Evolutionary conservation across 2,888 invertebrate species (phyloP).

Genomic region (Chrysolina haemoptera): DNA sequence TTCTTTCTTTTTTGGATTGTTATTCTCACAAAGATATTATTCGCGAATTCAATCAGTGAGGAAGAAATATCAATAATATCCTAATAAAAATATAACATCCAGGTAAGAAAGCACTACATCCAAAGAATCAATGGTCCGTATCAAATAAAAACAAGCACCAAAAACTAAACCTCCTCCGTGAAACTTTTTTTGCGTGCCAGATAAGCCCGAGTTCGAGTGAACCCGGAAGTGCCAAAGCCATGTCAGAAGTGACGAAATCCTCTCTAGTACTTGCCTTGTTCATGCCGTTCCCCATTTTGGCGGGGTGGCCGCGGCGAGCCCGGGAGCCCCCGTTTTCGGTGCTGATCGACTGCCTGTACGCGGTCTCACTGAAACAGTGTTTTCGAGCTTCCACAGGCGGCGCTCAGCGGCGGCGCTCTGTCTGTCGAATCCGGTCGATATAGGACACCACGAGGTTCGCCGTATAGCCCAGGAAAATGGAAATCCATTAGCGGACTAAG

Average conservation of each 20-base stretch:
- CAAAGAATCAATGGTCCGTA: background rate
- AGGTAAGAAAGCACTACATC: background rate
- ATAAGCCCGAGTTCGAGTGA: slow-evolving; percentile 15
- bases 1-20: too few relatives aligned
- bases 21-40: too few relatives aligned
- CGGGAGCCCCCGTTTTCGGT: slow-evolving; percentile 40
- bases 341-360: slow-evolving; percentile 41
- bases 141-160: background rate
- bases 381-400: slow-evolving; percentile 32
- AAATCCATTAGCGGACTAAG: background rate
- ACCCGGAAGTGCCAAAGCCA: slow-evolving; percentile 27
- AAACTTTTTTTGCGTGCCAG: slow-evolving; percentile 9
- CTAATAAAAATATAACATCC: background rate
- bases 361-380: slow-evolving; percentile 41
- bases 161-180: background rate
- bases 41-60: too few relatives aligned
- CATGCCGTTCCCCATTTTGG: slow-evolving; percentile 89
- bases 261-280: slow-evolving; percentile 80
- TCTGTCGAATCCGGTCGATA: slow-evolving; percentile 61
- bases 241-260: slow-evolving; percentile 16
- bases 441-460: slow-evolving; percentile 60
- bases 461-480: slow-evolving; percentile 17
- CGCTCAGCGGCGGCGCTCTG: slow-evolving; percentile 46
- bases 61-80: too few relatives aligned
- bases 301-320: slow-evolving; percentile 45